Evolutionary conservation across 37 sponge, comb jelly and placozoan genomes (phyloP).

Genomic region (Aplysina aerophoba): DNA sequence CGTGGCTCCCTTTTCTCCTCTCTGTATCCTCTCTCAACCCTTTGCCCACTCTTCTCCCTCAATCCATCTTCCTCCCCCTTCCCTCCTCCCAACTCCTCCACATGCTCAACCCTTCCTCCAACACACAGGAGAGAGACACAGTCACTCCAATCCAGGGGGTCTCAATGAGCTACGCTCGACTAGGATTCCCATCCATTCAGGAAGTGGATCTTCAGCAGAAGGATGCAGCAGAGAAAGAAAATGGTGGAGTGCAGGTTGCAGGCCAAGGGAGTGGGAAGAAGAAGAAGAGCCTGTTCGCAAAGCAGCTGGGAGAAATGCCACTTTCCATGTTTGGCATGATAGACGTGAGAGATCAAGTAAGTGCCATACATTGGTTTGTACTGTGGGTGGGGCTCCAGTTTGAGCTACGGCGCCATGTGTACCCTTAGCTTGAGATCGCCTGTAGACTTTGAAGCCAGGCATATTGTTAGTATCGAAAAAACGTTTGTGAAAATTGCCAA

Average conservation of each 20-base stretch:
- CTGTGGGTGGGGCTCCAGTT: too few species aligned
- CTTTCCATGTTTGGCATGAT: constrained; percentile 57
- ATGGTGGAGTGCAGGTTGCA: neutral
- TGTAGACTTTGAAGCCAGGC: too few species aligned
- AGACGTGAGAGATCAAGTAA: too few species aligned
- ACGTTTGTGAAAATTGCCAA: too few species aligned
- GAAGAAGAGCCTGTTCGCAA: constrained; percentile 78
- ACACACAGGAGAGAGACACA: constrained; percentile 8
- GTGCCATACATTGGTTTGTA: too few species aligned
- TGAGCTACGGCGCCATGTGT: too few species aligned
- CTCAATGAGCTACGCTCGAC: neutral
- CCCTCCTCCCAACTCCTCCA: too few species aligned
- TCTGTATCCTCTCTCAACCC: neutral
- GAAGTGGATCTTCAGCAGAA: neutral
- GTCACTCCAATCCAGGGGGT: neutral
- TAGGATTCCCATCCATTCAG: neutral
- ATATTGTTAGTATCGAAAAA: too few species aligned
- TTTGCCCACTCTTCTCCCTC: neutral
- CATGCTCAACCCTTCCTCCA: too few species aligned
- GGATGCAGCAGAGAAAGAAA: too few species aligned
- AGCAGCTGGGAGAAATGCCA: constrained; percentile 43
- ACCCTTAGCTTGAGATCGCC: too few species aligned
- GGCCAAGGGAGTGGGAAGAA: neutral
- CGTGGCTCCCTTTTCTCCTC: neutral
- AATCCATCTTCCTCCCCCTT: too few species aligned